A percentile compares a stretch with the other conserved stretches of the same genome.
Conservation (phyloP, 2,797 vertebrate species). For the Acanthiza pusilla region DNA sequence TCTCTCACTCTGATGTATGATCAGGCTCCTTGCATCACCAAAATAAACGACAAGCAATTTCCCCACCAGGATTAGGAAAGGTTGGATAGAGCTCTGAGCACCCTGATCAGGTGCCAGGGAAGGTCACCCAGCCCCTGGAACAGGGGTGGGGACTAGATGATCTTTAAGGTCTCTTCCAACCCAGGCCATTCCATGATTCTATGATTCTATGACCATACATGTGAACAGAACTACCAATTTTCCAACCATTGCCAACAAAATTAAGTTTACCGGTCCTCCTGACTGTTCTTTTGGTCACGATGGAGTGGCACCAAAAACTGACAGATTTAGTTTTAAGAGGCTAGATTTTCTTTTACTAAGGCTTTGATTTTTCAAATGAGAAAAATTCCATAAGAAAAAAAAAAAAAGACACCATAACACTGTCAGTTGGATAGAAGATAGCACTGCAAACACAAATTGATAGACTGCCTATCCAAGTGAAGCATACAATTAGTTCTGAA, state of each 20-base stretch:
- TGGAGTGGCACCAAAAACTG: background rate
- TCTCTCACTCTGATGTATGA: background rate
- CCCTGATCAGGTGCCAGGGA: background rate
- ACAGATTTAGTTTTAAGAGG: background rate
- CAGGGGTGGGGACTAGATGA: no score
- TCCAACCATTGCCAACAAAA: background rate
- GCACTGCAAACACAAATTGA: background rate
- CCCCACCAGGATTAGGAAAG: background rate
- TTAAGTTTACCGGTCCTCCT: background rate
- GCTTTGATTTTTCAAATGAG: background rate
- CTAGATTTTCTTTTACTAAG: background rate
- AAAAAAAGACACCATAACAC: background rate
- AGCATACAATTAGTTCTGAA: slow-evolving; percentile 44
- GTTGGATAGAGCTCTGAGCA: background rate
- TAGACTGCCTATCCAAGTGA: slow-evolving; percentile 15
- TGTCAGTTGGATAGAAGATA: background rate
- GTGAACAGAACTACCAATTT: background rate
- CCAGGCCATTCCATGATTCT: background rate
- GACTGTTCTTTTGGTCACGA: background rate
- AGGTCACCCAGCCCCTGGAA: background rate
- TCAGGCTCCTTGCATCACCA: background rate
- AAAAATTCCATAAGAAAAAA: background rate
- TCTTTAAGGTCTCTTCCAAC: background rate
- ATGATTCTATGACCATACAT: background rate
- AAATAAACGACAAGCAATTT: background rate